These are phyloP conservation scores for Takifugu bimaculatus DNA, from an alignment of 2,113 vertebrate species.

Conservation along the genomic window DNA sequence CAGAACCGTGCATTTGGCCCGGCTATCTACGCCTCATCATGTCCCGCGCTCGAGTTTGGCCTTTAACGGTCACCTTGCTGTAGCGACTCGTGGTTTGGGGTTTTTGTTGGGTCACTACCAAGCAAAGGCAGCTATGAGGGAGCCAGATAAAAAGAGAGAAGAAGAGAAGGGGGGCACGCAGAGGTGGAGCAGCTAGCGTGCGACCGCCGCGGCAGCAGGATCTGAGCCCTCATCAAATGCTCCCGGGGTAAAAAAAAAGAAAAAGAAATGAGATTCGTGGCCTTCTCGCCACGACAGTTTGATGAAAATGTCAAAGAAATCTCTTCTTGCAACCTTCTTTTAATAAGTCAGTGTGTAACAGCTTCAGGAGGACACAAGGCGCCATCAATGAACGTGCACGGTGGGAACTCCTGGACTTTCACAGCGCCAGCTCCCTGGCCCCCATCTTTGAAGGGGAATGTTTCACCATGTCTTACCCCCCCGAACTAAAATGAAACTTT, in stretches of 20 bases:
- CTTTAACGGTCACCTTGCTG: constrained; percentile 59
- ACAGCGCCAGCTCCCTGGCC: background rate
- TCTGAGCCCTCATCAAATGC: constrained; percentile 25
- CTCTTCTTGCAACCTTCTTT: background rate
- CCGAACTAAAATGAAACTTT: no score
- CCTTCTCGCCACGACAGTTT: constrained; percentile 34
- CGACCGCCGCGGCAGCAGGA: constrained; percentile 33
- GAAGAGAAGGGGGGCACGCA: constrained; percentile 5
- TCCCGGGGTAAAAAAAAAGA: constrained; percentile 14
- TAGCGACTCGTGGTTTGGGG: constrained; percentile 32
- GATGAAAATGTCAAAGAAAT: constrained; percentile 44
- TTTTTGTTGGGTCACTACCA: constrained; percentile 49
- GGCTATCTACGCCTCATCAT: constrained; percentile 47
- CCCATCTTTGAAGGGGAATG: no score
- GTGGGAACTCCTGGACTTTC: background rate
- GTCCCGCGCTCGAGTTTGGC: constrained; percentile 38
- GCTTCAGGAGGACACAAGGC: constrained; percentile 7
- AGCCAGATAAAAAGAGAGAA: constrained; percentile 3
- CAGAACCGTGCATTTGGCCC: constrained; percentile 35
- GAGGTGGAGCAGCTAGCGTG: constrained; percentile 11
- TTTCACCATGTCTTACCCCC: no score
- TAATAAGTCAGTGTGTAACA: background rate
- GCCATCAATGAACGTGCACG: constrained; percentile 1
- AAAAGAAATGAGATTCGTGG: constrained; percentile 47
- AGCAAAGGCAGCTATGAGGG: constrained; percentile 24